Evolutionary conservation across 2,113 vertebrate species (phyloP).

Genomic region (Marcusenius ussheri): DNA sequence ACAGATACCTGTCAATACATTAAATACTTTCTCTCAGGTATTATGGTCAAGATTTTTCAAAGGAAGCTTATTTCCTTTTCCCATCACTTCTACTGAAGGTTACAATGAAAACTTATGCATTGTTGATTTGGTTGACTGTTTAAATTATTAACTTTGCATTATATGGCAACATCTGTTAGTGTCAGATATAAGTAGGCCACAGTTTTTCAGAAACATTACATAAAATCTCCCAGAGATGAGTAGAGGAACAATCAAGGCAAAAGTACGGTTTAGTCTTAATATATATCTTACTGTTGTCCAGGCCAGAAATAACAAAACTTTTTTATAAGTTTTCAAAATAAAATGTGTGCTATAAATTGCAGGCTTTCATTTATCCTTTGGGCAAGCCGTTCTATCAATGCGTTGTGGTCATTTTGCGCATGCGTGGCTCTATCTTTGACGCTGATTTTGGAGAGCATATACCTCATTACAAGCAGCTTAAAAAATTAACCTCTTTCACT

Average conservation of each 20-base stretch:
- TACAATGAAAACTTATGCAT: not conserved
- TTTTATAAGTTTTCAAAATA: not conserved
- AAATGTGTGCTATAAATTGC: not conserved
- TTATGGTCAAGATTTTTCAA: not conserved
- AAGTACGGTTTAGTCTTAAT: not conserved
- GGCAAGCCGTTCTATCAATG: not conserved
- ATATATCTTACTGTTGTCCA: not conserved
- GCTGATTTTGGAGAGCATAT: not conserved
- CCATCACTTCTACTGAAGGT: not conserved
- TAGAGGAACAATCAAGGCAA: not conserved
- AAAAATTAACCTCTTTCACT: not conserved
- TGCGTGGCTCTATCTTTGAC: not conserved
- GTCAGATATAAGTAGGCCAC: not conserved
- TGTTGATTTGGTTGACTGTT: not conserved
- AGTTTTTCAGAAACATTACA: not conserved
- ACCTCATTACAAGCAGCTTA: not conserved
- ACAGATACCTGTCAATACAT: not conserved
- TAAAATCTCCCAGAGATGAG: not conserved
- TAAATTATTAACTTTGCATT: not conserved
- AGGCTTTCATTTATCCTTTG: not conserved
- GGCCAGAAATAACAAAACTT: not conserved
- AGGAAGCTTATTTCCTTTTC: not conserved
- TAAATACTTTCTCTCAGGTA: not conserved
- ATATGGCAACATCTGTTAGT: not conserved
- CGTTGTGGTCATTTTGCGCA: not conserved